These are phyloP conservation scores for Enchytraeus crypticus DNA, from an alignment of 2,888 invertebrate species.

Conservation along the genomic window DNA sequence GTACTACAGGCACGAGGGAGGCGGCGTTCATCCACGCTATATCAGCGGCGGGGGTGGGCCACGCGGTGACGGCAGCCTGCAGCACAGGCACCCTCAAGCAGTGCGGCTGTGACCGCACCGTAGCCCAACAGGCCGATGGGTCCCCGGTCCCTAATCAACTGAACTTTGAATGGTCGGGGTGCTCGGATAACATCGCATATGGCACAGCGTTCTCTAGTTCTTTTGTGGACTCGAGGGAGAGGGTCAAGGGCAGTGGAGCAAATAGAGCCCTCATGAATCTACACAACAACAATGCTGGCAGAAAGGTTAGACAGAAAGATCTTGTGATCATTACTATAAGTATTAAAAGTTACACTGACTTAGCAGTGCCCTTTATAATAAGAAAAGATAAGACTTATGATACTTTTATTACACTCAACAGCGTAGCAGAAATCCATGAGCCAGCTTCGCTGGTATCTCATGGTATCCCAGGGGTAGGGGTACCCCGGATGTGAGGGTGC, in stretches of 20 bases:
- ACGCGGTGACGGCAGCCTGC: constrained; percentile 80
- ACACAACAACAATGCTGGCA: constrained; percentile 89
- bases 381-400: neutral
- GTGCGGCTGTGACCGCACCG: constrained; percentile 80
- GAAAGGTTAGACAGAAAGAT: constrained; percentile 75
- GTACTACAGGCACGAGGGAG: constrained; percentile 71
- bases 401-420: too few species aligned
- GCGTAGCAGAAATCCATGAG: neutral
- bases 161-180: constrained; percentile 76
- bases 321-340: too few species aligned
- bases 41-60: constrained; percentile 85
- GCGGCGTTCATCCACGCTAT: constrained; percentile 92
- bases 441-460: neutral
- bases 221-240: constrained; percentile 81
- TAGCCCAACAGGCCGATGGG: constrained; percentile 53
- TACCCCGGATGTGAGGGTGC: too few species aligned
- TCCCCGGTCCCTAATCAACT: neutral
- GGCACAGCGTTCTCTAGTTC: constrained; percentile 67
- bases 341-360: too few species aligned
- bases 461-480: neutral
- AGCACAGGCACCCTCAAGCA: constrained; percentile 78
- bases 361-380: too few species aligned
- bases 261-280: constrained; percentile 86
- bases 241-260: constrained; percentile 77
- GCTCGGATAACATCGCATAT: constrained; percentile 71